Conservation (phyloP, 2,113 vertebrate genomes). For the Calyptommatus sinebrachiatus region DNA sequence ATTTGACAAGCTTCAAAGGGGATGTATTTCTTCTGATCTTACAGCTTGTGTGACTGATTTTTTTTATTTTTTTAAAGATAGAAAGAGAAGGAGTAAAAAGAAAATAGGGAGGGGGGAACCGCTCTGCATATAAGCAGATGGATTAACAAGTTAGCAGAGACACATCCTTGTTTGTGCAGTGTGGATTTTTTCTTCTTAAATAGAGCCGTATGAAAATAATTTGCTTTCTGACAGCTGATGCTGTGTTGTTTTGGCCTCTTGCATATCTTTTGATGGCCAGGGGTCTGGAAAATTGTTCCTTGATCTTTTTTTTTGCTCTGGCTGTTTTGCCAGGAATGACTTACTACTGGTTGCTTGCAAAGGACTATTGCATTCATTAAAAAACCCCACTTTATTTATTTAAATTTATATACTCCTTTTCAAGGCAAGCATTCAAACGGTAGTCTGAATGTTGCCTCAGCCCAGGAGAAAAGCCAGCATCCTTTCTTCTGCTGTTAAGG, state of each 20-base stretch:
- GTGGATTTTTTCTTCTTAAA: conserved; percentile 66
- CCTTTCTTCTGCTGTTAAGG: background rate
- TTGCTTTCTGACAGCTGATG: conserved; percentile 81
- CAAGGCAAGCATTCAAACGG: background rate
- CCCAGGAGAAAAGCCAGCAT: background rate
- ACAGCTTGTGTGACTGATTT: conserved; percentile 77
- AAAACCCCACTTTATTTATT: conserved; percentile 45
- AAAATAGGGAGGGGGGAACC: conserved; percentile 24
- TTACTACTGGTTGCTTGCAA: conserved; percentile 78
- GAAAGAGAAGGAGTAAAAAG: conserved; percentile 56
- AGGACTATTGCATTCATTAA: conserved; percentile 87
- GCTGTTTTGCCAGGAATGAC: conserved; percentile 74
- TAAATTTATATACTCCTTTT: conserved; percentile 19
- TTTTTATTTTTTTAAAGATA: background rate
- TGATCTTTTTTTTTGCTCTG: conserved; percentile 65
- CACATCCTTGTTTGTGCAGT: conserved; percentile 87
- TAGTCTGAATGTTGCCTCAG: too few relatives aligned
- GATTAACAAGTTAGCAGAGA: conserved; percentile 85
- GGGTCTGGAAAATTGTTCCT: conserved; percentile 65
- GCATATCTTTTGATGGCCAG: conserved; percentile 63
- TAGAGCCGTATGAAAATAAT: conserved; percentile 87
- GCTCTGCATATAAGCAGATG: conserved; percentile 83
- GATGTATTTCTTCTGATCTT: conserved; percentile 82
- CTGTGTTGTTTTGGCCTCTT: conserved; percentile 74
- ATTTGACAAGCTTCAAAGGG: conserved; percentile 84